These are phyloP conservation scores for Drosophila bifasciata DNA, from an alignment of 1,140 invertebrate genomes.

Conservation along the genomic window DNA sequence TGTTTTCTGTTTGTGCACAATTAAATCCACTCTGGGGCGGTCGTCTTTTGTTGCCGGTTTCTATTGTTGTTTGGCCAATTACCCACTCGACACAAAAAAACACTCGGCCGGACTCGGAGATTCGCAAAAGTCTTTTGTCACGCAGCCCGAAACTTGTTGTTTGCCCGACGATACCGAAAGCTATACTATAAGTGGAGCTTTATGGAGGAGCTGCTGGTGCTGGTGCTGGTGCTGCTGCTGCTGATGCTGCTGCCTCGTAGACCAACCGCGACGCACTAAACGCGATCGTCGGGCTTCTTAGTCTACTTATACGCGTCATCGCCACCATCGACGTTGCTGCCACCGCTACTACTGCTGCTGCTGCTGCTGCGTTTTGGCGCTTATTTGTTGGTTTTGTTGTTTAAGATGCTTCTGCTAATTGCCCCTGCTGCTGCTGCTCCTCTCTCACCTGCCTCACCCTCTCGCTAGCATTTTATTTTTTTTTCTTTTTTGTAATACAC, in stretches of 20 bases:
- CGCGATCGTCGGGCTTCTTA: constrained; percentile 76
- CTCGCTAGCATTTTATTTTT: constrained; percentile 12
- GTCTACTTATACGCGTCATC: constrained; percentile 67
- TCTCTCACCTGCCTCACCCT: background rate
- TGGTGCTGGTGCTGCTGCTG: constrained; percentile 29
- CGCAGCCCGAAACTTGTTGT: constrained; percentile 46
- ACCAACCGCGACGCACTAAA: constrained; percentile 78
- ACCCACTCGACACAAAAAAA: constrained; percentile 21
- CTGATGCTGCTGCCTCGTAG: constrained; percentile 53
- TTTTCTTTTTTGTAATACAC: constrained; percentile 3
- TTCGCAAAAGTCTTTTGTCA: constrained; percentile 49
- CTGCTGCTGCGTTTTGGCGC: constrained; percentile 12
- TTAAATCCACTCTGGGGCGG: constrained; percentile 47
- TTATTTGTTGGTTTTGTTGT: constrained; percentile 60
- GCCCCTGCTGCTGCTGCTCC: constrained; percentile 5
- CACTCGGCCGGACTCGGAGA: constrained; percentile 23
- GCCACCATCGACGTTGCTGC: too few relatives aligned
- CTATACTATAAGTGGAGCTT: constrained; percentile 16
- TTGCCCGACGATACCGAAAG: constrained; percentile 40
- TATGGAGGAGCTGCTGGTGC: constrained; percentile 16
- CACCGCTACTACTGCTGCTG: background rate
- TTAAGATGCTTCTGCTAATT: constrained; percentile 68
- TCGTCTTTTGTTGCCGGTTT: constrained; percentile 43
- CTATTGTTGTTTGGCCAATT: constrained; percentile 57
- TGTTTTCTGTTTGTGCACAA: constrained; percentile 49